Conservation (phyloP, 2,888 invertebrate genomes). For the Eupithecia abbreviata region DNA sequence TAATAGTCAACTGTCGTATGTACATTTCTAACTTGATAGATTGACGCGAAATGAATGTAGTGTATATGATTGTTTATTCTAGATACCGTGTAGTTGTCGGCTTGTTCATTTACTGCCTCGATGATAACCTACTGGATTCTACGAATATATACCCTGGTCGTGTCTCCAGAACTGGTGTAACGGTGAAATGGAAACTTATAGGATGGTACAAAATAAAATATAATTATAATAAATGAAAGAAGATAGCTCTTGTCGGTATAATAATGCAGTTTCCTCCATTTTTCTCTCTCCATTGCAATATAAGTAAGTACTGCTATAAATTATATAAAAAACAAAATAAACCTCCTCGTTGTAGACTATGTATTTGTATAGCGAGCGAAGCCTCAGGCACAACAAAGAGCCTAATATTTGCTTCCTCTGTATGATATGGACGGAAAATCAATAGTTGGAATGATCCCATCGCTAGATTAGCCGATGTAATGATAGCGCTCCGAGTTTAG, state of each 20-base stretch:
- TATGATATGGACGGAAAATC: slow-evolving; percentile 12
- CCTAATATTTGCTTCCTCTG: neutral
- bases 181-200: neutral
- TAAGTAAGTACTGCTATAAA: neutral
- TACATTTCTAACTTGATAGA: slow-evolving; percentile 22
- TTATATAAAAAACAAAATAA: neutral
- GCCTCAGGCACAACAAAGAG: neutral
- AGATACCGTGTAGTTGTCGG: slow-evolving; percentile 14
- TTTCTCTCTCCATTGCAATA: neutral
- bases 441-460: slow-evolving; percentile 20
- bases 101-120: slow-evolving; percentile 11
- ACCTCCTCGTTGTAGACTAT: neutral
- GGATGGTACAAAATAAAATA: neutral
- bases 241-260: too few species aligned
- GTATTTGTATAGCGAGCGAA: neutral
- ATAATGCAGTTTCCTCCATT: too few species aligned
- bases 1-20: neutral
- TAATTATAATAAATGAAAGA: neutral
- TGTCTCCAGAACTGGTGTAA: neutral
- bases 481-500: slow-evolving; percentile 16
- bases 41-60: slow-evolving; percentile 19
- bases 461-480: slow-evolving; percentile 20
- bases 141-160: neutral
- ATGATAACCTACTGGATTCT: neutral
- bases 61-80: slow-evolving; percentile 18